Evolutionary conservation across 2,888 invertebrate species (phyloP).

Genomic region (Mimumesa dahlbomi): DNA sequence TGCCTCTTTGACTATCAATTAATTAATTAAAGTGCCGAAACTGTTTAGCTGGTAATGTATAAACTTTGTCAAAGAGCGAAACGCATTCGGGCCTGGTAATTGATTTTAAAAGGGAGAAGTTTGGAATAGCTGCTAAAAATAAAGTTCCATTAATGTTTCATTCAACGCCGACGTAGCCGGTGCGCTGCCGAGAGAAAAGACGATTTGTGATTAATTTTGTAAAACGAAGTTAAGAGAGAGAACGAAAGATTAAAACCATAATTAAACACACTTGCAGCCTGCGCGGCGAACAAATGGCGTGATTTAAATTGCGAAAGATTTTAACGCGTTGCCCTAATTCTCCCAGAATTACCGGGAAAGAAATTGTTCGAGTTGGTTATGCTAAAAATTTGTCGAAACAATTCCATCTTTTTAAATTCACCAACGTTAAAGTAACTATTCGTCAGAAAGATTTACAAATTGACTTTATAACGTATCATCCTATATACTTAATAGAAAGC

Average conservation of each 20-base stretch:
- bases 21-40: slow-evolving; percentile 1
- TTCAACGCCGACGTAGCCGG: slow-evolving; percentile 2
- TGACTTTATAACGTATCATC: no score
- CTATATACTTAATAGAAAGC: no score
- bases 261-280: slow-evolving; percentile 26
- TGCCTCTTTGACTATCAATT: neutral
- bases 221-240: slow-evolving; percentile 12
- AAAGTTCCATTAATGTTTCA: slow-evolving; percentile 26
- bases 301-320: slow-evolving; percentile 18
- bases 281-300: slow-evolving; percentile 14
- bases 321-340: neutral
- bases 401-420: no score
- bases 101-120: neutral
- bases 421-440: no score
- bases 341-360: neutral
- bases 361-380: no score
- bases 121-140: neutral
- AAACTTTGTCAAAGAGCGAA: neutral
- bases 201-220: slow-evolving; percentile 16
- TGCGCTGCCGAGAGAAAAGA: neutral
- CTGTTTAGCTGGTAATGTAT: neutral
- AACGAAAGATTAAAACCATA: slow-evolving; percentile 31
- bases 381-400: no score
- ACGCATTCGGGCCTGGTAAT: neutral
- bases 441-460: no score